phyloP scores from a whole-genome alignment of 2,113 vertebrate species.

The Prionailurus viverrinus region DNA sequence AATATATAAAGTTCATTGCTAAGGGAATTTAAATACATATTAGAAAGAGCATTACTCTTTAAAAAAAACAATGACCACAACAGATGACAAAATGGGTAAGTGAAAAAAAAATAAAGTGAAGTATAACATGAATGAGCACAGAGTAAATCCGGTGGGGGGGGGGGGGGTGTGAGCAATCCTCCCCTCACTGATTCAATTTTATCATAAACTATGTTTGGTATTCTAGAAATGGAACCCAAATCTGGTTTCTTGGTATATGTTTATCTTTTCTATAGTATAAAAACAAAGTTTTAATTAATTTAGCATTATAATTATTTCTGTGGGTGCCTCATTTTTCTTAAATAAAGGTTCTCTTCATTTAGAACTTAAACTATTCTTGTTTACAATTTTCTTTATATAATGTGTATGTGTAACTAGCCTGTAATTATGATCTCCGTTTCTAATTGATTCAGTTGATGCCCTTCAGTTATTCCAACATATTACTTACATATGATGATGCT shows the following conservation, averaged over 20 bases:
- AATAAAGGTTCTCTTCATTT: background rate
- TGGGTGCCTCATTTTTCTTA: background rate
- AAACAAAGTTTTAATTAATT: constrained; percentile 29
- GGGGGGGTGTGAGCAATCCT: background rate
- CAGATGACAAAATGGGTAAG: background rate
- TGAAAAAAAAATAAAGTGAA: background rate
- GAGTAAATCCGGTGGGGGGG: background rate
- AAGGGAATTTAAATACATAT: background rate
- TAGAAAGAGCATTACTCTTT: background rate
- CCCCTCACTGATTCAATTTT: background rate
- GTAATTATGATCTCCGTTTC: background rate
- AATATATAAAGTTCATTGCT: background rate
- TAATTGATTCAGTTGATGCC: background rate
- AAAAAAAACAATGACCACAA: background rate
- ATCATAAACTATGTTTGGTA: background rate
- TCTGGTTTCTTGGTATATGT: background rate
- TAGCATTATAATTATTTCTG: background rate
- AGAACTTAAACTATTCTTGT: background rate
- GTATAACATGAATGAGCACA: background rate
- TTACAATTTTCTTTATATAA: constrained; percentile 2
- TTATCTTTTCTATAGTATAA: background rate
- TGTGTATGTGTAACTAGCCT: background rate
- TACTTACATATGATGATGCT: background rate
- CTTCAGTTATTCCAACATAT: background rate
- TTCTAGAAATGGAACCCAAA: background rate